Evolutionary conservation across 2,888 invertebrate genomes (phyloP), one percentile per base, ranked within the genome.

Genomic region (Mayetiola destructor): DNA sequence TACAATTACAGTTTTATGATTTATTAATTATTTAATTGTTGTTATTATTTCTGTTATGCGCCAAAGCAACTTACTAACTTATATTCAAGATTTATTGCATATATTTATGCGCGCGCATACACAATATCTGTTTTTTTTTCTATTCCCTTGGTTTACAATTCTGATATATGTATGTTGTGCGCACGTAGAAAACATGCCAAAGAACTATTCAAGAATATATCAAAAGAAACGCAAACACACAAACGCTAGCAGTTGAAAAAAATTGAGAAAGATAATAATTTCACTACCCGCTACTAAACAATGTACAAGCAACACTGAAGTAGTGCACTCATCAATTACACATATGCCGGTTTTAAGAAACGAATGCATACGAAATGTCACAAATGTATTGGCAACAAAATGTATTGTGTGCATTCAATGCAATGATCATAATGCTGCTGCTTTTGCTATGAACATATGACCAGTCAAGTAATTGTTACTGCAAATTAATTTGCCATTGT

Each of bases 401-500:
- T 48, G 27, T 16, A 48, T n/a, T 9, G 48, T 48, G 48, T 27
- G 27, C 48, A 48, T 48, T 48, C 27, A 48, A 27, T 48, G 27
- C 48, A 48, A 48, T 48, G 27, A 48, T n/a, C n/a, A n/a, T n/a
- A n/a, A n/a, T n/a, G n/a, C n/a, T 23, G 32, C 32, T 23, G 27
- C 23, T 27, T 48, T 48, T n/a, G 16, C 48, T 27, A 27, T 48
- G 48, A 48, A 48, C 48, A 48, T 48, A 27, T 27, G 27, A 27
- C 27, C 48, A 48, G 48, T n/a, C n/a, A n/a, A 48, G 48, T 48
- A 48, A 48, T 48, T 48, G 23, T 48, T 48, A 48, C 27, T 48
- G 48, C 27, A 48, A 48, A 48, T 48, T 48, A 48, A 48, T 48
- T 48, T 48, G 48, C 48, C 48, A 48, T 48, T 48, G 48, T 48